Conservation (phyloP, 2,888 invertebrate species). For the Tanytarsus gracilentus region DNA sequence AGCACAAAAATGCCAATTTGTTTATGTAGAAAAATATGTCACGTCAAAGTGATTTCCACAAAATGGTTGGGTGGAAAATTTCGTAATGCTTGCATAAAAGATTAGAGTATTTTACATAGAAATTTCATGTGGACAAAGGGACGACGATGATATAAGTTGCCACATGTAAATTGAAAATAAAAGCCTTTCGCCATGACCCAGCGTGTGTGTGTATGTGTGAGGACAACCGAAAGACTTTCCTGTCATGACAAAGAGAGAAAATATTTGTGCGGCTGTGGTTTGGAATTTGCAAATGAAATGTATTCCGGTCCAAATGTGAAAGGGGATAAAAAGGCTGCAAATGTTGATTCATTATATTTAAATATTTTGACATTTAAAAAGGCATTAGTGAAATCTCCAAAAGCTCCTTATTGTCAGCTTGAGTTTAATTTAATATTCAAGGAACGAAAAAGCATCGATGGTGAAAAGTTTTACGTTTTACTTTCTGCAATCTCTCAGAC, state of each 20-base stretch:
- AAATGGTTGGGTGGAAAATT: background rate
- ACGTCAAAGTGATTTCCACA: constrained; percentile 7
- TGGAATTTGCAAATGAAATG: no score
- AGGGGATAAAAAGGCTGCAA: constrained; percentile 3
- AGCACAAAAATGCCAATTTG: constrained; percentile 14
- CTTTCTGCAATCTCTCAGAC: no score
- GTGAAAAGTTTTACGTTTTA: background rate
- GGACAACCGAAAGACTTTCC: no score
- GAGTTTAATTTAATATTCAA: constrained; percentile 1
- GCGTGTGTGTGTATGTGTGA: no score
- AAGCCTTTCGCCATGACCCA: background rate
- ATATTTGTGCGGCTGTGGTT: no score
- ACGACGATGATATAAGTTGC: background rate
- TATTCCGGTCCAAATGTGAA: no score
- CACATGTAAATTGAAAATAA: background rate
- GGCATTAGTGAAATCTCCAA: constrained; percentile 18
- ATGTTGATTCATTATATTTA: constrained; percentile 24
- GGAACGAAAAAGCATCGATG: background rate
- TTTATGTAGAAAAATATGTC: constrained; percentile 12
- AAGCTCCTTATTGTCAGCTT: constrained; percentile 6
- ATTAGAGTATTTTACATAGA: background rate
- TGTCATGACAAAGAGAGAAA: no score
- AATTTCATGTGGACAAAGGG: background rate
- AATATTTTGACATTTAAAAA: constrained; percentile 27
- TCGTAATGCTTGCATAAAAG: background rate